Conservation (phyloP, 2,113 vertebrate species). For the Hydropotes inermis region DNA sequence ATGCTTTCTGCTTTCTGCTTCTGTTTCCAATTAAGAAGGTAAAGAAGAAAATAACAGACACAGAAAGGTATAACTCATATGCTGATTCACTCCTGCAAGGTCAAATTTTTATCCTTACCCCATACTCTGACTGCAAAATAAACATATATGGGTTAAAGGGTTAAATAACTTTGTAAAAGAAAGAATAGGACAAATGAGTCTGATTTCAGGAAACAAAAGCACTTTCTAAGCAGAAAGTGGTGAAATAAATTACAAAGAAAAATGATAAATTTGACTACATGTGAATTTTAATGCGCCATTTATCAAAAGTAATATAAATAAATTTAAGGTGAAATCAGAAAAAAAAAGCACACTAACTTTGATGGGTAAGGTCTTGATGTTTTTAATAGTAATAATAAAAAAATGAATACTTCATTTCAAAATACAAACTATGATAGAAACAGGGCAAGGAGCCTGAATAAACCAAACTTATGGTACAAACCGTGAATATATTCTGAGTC, state of each 20-base stretch:
- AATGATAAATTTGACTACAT: neutral
- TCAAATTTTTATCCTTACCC: neutral
- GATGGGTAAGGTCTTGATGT: neutral
- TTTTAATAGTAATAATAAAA: neutral
- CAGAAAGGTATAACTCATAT: neutral
- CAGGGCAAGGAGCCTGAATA: neutral
- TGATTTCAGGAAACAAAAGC: neutral
- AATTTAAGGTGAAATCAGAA: neutral
- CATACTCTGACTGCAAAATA: neutral
- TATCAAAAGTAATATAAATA: constrained; percentile 3
- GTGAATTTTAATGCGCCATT: neutral
- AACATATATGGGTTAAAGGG: neutral
- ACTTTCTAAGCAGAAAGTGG: neutral
- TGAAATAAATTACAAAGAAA: constrained; percentile 6
- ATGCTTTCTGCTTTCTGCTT: constrained; percentile 26
- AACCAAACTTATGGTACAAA: neutral
- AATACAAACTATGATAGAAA: neutral
- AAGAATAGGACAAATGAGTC: neutral
- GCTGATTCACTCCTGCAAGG: neutral
- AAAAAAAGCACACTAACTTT: neutral
- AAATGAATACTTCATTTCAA: neutral
- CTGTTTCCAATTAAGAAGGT: constrained; percentile 24
- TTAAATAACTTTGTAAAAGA: neutral
- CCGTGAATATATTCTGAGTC: neutral
- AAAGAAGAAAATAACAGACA: constrained; percentile 1